phyloP scores from a whole-genome alignment of 2,888 invertebrate genomes.

The Blastobasis lacticolella region DNA sequence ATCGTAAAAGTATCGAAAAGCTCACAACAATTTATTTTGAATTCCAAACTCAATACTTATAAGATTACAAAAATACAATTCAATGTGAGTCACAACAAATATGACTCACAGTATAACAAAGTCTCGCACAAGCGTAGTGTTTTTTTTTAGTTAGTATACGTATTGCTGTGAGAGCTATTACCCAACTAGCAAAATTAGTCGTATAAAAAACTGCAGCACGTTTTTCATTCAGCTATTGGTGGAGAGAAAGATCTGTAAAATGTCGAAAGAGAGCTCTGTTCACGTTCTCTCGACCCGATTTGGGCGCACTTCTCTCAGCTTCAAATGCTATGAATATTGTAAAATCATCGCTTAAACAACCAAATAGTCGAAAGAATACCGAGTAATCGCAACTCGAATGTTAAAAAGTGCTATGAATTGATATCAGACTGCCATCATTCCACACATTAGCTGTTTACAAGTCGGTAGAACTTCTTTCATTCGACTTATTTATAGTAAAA shows the following conservation, averaged over 20 bases:
- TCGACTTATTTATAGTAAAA: neutral
- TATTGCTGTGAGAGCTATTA: no score
- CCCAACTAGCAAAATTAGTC: neutral
- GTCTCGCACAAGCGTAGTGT: no score
- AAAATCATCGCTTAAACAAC: slow-evolving; percentile 1
- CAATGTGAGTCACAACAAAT: no score
- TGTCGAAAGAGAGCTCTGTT: slow-evolving; percentile 1
- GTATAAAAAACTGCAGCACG: neutral
- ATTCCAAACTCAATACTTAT: no score
- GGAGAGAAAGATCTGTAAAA: neutral
- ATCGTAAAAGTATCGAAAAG: no score
- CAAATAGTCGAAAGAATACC: slow-evolving; percentile 5
- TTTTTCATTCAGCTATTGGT: neutral
- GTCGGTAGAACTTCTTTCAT: neutral
- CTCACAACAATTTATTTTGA: no score
- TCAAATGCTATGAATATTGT: slow-evolving; percentile 4
- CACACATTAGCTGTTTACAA: neutral
- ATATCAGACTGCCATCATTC: neutral
- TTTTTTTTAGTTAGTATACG: no score
- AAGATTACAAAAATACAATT: no score
- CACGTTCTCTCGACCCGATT: slow-evolving; percentile 3
- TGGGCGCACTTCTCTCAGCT: slow-evolving; percentile 4
- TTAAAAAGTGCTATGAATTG: slow-evolving; percentile 1
- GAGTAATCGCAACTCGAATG: slow-evolving; percentile 5
- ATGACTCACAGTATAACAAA: no score